Conservation (phyloP, 2,113 vertebrate genomes). For the Eptesicus fuscus region DNA sequence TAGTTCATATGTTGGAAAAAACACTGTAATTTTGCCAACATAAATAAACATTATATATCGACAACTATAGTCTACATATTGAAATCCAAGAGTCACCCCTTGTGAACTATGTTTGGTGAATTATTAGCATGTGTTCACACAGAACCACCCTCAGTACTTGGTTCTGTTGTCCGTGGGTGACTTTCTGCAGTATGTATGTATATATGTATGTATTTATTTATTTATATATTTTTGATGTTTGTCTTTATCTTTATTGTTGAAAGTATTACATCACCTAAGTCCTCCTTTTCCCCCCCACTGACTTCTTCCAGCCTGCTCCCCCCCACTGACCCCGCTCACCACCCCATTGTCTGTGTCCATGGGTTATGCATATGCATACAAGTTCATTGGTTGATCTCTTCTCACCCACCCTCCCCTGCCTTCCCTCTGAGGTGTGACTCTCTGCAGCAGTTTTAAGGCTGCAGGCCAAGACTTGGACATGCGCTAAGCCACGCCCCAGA, state of each 20-base stretch:
- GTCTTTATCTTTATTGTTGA: too few species aligned
- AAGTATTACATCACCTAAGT: too few species aligned
- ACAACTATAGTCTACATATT: background rate
- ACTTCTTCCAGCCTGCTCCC: too few species aligned
- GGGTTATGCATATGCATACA: too few species aligned
- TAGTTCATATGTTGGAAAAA: background rate
- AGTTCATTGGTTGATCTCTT: too few species aligned
- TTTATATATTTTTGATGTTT: too few species aligned
- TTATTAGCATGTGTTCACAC: background rate
- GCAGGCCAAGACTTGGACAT: background rate
- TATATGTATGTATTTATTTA: too few species aligned
- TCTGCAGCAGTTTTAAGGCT: background rate
- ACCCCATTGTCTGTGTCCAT: too few species aligned
- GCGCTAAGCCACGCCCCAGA: background rate
- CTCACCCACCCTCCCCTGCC: too few species aligned
- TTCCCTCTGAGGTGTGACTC: background rate
- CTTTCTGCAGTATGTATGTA: too few species aligned
- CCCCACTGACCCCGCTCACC: too few species aligned
- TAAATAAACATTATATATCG: background rate
- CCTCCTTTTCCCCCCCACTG: too few species aligned
- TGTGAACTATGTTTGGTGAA: background rate
- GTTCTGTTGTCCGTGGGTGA: background rate
- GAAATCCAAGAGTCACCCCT: background rate
- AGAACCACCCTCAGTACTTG: background rate
- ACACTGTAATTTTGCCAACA: background rate